These are phyloP conservation scores for Selenia dentaria DNA, from an alignment of 2,888 invertebrate genomes.

Conservation along the genomic window DNA sequence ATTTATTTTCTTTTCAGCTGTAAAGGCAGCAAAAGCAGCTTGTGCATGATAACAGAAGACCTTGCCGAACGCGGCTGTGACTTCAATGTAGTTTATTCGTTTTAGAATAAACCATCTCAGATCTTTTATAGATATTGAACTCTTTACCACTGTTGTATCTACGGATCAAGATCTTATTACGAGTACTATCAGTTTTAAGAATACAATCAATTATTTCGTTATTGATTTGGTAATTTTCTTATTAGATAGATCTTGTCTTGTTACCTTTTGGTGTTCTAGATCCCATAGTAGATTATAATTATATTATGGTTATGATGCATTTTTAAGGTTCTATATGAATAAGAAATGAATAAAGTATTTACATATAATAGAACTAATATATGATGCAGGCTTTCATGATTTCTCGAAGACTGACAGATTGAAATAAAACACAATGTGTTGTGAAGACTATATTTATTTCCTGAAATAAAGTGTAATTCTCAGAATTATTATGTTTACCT, in stretches of 20 bases:
- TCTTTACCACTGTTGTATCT: background rate
- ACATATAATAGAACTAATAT: background rate
- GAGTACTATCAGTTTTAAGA: background rate
- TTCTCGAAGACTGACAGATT: slow-evolving; percentile 47
- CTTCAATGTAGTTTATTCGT: slow-evolving; percentile 60
- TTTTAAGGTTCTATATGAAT: slow-evolving; percentile 1
- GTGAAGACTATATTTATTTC: slow-evolving; percentile 60
- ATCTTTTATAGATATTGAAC: slow-evolving; percentile 17
- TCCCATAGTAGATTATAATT: background rate
- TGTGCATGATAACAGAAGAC: slow-evolving; percentile 65
- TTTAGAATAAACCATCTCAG: slow-evolving; percentile 62
- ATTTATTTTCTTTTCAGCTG: slow-evolving; percentile 54
- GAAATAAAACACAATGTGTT: slow-evolving; percentile 40
- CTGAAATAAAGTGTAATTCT: slow-evolving; percentile 51
- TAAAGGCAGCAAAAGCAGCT: slow-evolving; percentile 81
- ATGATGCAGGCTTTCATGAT: slow-evolving; percentile 11
- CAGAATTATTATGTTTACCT: slow-evolving; percentile 46
- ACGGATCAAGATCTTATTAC: no score
- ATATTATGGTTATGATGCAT: slow-evolving; percentile 2
- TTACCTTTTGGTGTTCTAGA: slow-evolving; percentile 21
- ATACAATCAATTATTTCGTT: slow-evolving; percentile 22
- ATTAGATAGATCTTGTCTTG: slow-evolving; percentile 7
- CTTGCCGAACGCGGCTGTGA: slow-evolving; percentile 25
- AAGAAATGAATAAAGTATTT: slow-evolving; percentile 13
- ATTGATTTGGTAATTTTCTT: slow-evolving; percentile 9